Conservation (phyloP, 1,140 invertebrate genomes). For the Trachelipus rathkii region DNA sequence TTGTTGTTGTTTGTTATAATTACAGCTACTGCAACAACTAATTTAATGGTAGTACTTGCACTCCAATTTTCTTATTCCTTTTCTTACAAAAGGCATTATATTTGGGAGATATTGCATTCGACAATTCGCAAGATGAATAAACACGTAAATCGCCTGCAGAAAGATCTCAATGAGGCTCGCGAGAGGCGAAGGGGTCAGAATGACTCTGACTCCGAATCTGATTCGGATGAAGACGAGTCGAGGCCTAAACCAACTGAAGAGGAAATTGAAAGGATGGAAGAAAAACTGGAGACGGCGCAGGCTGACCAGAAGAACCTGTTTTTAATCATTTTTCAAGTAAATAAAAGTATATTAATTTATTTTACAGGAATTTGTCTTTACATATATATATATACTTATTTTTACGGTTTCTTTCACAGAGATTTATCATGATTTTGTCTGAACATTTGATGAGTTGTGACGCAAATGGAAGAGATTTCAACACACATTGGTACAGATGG, state of each 20-base stretch:
- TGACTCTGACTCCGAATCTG: constrained; percentile 49
- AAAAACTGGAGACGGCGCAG: constrained; percentile 86
- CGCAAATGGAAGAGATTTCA: constrained; percentile 84
- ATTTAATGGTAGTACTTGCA: no score
- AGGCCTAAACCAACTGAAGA: constrained; percentile 54
- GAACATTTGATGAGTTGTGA: constrained; percentile 92
- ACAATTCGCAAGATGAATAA: constrained; percentile 96
- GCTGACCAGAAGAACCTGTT: constrained; percentile 95
- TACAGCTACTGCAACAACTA: no score
- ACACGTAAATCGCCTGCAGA: constrained; percentile 79
- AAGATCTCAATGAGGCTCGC: constrained; percentile 78
- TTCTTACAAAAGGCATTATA: constrained; percentile 62
- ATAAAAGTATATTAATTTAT: background rate
- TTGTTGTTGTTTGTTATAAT: no score
- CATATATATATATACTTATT: background rate
- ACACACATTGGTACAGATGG: constrained; percentile 95
- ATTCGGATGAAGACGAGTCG: constrained; percentile 47
- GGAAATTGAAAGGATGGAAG: constrained; percentile 87
- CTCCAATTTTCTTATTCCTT: background rate
- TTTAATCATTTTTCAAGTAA: constrained; percentile 85
- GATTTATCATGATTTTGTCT: constrained; percentile 96
- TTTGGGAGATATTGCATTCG: constrained; percentile 96
- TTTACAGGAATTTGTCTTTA: background rate
- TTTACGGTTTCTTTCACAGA: constrained; percentile 52
- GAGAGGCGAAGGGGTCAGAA: constrained; percentile 62